Evolutionary conservation across 2,113 vertebrate genomes (phyloP), one percentile per base, ranked within the genome.

Genomic region (Actenoides lindsayi): DNA sequence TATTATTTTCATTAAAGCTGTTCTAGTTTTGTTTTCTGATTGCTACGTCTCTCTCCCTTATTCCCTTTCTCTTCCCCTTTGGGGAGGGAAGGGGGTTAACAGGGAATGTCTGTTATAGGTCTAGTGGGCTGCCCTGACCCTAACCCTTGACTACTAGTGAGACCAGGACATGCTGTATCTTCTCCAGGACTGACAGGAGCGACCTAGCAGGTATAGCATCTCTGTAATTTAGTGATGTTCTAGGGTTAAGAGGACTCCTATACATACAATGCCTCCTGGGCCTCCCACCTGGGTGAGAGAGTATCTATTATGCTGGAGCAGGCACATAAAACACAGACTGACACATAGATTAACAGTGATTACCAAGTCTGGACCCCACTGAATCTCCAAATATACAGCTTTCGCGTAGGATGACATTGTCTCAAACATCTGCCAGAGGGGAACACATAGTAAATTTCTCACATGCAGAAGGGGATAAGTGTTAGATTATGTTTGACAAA

Each of bases 391-490:
- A 96, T 91, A 92, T 87, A 94, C 84, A 85, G 78, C n/a, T 94
- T 89, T 93, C 8, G 27, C 70, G 85, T 87, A 91, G 80, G 50
- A 92, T 94, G 91, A 95, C 93, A 87, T 69, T 73, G 94, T 78
- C 92, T 97, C 87, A 83, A 76, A 89, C 79, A 89, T 88, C 89
- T 94, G 89, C 93, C 95, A 93, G 90, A 94, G 91, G 93, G 91
- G 53, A 96, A 87, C 70, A 93, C 14, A 51, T 18, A 95, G 69
- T 87, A 92, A 85, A 95, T 97, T 92, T 96, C 76, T 90, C 90
- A 92, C 67, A 67, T 27, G 60, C 50, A 91, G 53, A 65, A 92
- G 41, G 20, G 65, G 31, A 31, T 64, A 91, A 88, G 67, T 80
- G 77, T 94, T 94, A 95, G 74, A 82, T 56, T 88, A 73, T 92